phyloP scores from a whole-genome alignment of 2,888 invertebrate genomes.

The Agonopterix subpropinquella region DNA sequence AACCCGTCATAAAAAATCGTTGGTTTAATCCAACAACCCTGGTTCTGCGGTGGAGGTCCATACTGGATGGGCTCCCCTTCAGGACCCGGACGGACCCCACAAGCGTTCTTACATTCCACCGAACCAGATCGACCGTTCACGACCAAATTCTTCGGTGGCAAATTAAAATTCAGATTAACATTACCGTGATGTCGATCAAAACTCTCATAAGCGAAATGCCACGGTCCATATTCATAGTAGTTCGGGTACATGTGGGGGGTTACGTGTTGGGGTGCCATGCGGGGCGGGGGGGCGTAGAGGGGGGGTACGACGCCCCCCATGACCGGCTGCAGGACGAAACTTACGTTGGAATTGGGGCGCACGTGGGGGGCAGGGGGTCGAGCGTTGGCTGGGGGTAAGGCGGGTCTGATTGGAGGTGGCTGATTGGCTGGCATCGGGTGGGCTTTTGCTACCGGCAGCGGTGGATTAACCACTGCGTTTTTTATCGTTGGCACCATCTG shows the following conservation, averaged over 20 bases:
- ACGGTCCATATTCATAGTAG: slow-evolving; percentile 54
- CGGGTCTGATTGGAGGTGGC: slow-evolving; percentile 12
- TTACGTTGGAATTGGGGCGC: slow-evolving; percentile 32
- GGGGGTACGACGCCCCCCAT: slow-evolving; percentile 27
- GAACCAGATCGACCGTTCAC: slow-evolving; percentile 45
- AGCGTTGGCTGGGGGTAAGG: slow-evolving; percentile 10
- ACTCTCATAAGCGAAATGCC: slow-evolving; percentile 63
- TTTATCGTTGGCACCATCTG: slow-evolving; percentile 14
- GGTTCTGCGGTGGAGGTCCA: slow-evolving; percentile 37
- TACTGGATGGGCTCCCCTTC: slow-evolving; percentile 40
- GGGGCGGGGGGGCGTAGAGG: slow-evolving; percentile 10
- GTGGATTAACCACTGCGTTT: slow-evolving; percentile 15
- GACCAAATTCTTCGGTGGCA: slow-evolving; percentile 60
- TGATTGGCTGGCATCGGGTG: slow-evolving; percentile 29
- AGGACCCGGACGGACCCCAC: slow-evolving; percentile 23
- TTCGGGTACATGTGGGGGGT: slow-evolving; percentile 41
- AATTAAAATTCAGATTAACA: slow-evolving; percentile 58
- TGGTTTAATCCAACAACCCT: slow-evolving; percentile 68
- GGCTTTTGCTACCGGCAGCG: slow-evolving; percentile 32
- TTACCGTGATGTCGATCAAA: slow-evolving; percentile 50
- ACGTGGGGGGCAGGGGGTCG: slow-evolving; percentile 10
- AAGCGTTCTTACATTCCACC: slow-evolving; percentile 41
- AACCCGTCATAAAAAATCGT: slow-evolving; percentile 71
- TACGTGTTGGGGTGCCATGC: slow-evolving; percentile 21
- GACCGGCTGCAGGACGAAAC: slow-evolving; percentile 39